Percentiles rank a stretch among this genome's conserved stretches.
phyloP scores from a whole-genome alignment of 2,797 vertebrate species.

The Scolopax rusticola region DNA sequence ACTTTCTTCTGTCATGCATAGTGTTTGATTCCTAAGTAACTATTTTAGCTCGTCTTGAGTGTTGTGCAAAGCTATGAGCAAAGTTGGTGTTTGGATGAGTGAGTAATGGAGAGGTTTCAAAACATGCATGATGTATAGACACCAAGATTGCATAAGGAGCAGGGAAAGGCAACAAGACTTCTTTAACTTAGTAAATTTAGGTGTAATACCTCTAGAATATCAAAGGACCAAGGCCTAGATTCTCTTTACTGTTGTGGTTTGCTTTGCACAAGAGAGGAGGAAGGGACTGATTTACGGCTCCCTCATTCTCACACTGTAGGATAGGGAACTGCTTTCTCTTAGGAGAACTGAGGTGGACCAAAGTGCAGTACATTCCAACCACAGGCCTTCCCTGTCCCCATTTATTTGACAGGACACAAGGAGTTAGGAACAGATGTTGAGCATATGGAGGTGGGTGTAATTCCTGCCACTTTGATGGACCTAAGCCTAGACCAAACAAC shows the following conservation, averaged over 20 bases:
- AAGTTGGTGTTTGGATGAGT: not conserved
- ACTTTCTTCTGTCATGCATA: not conserved
- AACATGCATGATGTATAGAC: fast-evolving
- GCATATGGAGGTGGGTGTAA: not conserved
- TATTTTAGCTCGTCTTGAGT: not conserved
- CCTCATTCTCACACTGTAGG: not conserved
- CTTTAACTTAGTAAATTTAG: not conserved
- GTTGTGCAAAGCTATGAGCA: not conserved
- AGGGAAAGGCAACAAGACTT: not conserved
- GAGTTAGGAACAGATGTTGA: not conserved
- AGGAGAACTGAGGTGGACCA: not conserved
- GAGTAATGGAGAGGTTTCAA: not conserved
- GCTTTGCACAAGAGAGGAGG: not conserved
- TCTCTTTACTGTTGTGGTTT: not conserved
- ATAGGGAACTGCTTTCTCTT: not conserved
- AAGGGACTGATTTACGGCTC: not conserved
- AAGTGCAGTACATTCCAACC: not conserved
- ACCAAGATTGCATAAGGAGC: not conserved
- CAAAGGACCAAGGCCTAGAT: not conserved
- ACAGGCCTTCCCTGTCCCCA: not conserved
- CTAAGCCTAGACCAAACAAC: not conserved
- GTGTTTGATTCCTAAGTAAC: not conserved
- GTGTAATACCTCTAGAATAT: not conserved
- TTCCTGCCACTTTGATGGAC: not conserved
- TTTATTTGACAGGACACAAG: not conserved